phyloP scores from a whole-genome alignment of 92 coral and sea anemone species.

The Palythoa grandis region DNA sequence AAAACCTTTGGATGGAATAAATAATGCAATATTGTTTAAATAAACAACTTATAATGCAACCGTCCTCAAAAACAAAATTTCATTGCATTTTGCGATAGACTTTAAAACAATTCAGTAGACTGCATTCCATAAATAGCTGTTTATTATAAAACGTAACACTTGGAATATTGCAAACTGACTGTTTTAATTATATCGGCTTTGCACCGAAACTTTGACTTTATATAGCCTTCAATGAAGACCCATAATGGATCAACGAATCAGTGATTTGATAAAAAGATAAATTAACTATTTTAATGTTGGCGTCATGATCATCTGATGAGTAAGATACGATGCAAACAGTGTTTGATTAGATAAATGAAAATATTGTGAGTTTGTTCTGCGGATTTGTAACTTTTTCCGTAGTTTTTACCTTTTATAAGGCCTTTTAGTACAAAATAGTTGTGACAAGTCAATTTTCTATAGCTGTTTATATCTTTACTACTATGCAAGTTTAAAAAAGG shows the following conservation, averaged over 20 bases:
- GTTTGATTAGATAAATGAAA: neutral
- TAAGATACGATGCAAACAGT: neutral
- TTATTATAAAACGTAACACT: neutral
- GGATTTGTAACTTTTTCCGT: no score
- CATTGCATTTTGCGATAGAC: neutral
- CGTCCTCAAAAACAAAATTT: slow-evolving; percentile 1
- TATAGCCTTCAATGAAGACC: neutral
- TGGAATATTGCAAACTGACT: neutral
- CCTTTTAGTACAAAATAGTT: no score
- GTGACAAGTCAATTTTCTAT: no score
- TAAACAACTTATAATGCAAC: neutral
- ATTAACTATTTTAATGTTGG: neutral
- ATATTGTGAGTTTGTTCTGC: neutral
- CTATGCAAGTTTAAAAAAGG: no score
- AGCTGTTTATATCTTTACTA: no score
- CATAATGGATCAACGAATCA: neutral
- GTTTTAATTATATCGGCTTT: neutral
- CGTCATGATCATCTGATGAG: neutral
- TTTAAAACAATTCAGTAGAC: neutral
- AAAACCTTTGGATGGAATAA: neutral
- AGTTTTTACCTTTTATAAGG: no score
- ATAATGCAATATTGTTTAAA: neutral
- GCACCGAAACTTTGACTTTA: neutral
- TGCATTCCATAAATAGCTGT: neutral
- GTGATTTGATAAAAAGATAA: neutral